Evolutionary conservation across 2,797 vertebrate genomes (phyloP).

Genomic region (Alca torda): DNA sequence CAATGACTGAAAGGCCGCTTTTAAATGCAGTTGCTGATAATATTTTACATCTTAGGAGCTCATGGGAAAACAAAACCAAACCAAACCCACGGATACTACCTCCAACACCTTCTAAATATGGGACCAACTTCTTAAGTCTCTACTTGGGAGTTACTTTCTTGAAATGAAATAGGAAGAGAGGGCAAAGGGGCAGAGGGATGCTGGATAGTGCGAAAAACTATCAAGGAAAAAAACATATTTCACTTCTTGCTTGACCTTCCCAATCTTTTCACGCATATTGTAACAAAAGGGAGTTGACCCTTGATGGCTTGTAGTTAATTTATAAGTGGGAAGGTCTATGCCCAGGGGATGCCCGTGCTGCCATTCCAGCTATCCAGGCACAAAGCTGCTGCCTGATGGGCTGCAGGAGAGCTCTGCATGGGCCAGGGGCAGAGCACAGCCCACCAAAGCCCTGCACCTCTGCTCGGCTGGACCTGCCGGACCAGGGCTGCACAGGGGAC

Average conservation of each 20-base stretch:
- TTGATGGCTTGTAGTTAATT: neutral
- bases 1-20: conserved; percentile 6
- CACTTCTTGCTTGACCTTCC: neutral
- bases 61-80: neutral
- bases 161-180: neutral
- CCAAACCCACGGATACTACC: neutral
- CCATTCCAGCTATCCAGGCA: neutral
- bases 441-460: neutral
- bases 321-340: neutral
- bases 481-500: neutral
- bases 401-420: rapidly evolving
- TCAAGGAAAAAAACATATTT: neutral
- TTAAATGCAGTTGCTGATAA: neutral
- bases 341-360: neutral
- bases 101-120: neutral
- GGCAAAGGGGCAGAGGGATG: neutral
- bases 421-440: neutral
- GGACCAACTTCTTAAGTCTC: neutral
- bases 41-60: neutral
- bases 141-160: neutral
- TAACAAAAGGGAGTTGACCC: neutral
- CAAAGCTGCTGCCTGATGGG: neutral
- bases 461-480: rapidly evolving
- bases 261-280: neutral
- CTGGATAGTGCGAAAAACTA: neutral